Percentiles rank a stretch among this genome's conserved stretches.
phyloP scores from a whole-genome alignment of 35 echinoderm and acorn worm species.

The Ophiothrix spiculata region DNA sequence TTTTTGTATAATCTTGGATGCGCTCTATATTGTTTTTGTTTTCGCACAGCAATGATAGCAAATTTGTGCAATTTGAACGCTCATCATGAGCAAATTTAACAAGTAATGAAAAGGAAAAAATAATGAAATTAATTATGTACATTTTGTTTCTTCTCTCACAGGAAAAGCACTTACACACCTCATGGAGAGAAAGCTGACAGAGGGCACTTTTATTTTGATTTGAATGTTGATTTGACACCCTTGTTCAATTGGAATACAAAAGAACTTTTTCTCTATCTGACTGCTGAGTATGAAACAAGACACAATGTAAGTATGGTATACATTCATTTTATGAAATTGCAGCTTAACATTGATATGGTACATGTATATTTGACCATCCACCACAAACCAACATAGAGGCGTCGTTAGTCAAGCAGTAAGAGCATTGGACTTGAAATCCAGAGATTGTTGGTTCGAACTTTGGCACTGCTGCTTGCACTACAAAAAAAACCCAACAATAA shows the following conservation, averaged over 20 bases:
- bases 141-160: slow-evolving; percentile 28
- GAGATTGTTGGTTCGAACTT: no score
- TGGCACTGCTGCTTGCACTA: no score
- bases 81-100: slow-evolving; percentile 82
- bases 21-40: slow-evolving; percentile 64
- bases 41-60: no score
- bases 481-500: no score
- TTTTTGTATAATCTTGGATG: slow-evolving; percentile 51
- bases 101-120: slow-evolving; percentile 80
- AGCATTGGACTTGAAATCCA: no score
- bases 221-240: slow-evolving; percentile 70
- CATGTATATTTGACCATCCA: no score
- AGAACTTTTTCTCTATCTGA: slow-evolving; percentile 89
- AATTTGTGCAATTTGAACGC: slow-evolving; percentile 90
- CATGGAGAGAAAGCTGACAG: slow-evolving; percentile 78
- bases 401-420: no score
- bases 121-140: slow-evolving; percentile 67
- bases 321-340: no score
- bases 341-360: no score
- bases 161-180: slow-evolving; percentile 73
- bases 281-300: slow-evolving; percentile 87
- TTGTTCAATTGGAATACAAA: slow-evolving; percentile 97
- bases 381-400: no score
- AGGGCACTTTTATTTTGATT: slow-evolving; percentile 63
- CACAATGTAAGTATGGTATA: slow-evolving; percentile 69